A percentile compares a stretch with the other conserved stretches of the same genome.
phyloP scores from a whole-genome alignment of 2,113 vertebrate genomes.

The Guaruba guarouba region DNA sequence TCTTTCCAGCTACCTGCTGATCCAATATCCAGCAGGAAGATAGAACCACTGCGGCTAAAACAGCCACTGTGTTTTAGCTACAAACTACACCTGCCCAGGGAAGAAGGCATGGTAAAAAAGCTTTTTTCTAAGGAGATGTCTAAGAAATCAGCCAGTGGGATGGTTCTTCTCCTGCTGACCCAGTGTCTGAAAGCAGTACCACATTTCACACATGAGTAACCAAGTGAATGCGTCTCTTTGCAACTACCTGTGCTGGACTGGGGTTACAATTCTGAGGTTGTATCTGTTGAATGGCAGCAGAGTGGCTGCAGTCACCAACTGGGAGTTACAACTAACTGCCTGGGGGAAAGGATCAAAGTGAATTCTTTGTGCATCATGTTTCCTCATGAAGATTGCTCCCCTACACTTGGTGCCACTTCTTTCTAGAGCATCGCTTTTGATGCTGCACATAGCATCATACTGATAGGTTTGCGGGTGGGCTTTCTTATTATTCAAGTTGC shows the following conservation, averaged over 20 bases:
- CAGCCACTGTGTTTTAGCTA: not conserved
- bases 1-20: not conserved
- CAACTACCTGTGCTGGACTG: not conserved
- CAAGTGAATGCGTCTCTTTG: accelerated
- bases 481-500: not conserved
- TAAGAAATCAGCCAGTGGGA: not conserved
- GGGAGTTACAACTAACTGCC: not conserved
- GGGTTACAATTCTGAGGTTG: not conserved
- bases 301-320: not conserved
- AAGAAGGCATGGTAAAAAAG: not conserved
- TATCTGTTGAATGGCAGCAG: not conserved
- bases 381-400: not conserved
- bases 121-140: not conserved
- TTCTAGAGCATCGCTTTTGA: not conserved
- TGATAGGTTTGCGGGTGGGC: not conserved
- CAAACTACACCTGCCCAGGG: no score
- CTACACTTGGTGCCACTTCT: not conserved
- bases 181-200: not conserved
- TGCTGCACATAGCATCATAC: not conserved
- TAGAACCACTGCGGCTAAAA: not conserved
- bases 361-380: not conserved
- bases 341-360: not conserved
- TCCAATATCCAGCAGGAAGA: not conserved
- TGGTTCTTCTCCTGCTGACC: not conserved
- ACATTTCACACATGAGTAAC: not conserved